phyloP scores from a whole-genome alignment of 2,113 vertebrate species.

The Colossoma macropomum region DNA sequence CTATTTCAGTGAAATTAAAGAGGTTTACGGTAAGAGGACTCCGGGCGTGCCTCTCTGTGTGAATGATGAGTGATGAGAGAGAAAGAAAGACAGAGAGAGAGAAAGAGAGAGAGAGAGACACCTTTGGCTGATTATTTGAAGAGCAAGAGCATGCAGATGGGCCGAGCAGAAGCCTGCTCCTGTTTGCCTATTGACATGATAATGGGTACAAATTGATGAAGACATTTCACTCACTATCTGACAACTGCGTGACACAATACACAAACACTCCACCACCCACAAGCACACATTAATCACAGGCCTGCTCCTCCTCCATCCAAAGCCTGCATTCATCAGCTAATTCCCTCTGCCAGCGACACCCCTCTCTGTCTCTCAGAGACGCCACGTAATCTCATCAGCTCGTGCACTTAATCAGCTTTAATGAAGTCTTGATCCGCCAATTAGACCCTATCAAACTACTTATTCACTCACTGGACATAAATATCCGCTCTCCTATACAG shows the following conservation, averaged over 20 bases:
- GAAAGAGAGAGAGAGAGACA: conserved; percentile 23
- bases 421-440: conserved; percentile 65
- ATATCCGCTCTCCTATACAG: conserved; percentile 38
- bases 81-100: conserved; percentile 26
- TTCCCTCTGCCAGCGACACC: conserved; percentile 51
- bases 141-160: conserved; percentile 60
- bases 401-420: conserved; percentile 60
- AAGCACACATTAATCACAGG: conserved; percentile 76
- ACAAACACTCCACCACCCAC: conserved; percentile 77
- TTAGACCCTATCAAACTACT: conserved; percentile 58
- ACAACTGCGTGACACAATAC: conserved; percentile 73
- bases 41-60: conserved; percentile 34
- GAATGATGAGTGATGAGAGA: conserved; percentile 39
- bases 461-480: conserved; percentile 40
- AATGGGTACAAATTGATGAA: conserved; percentile 82
- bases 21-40: conserved; percentile 63
- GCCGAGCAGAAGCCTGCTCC: conserved; percentile 29
- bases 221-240: conserved; percentile 75
- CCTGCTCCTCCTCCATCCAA: conserved; percentile 56
- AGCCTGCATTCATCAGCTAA: conserved; percentile 63
- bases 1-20: conserved; percentile 65
- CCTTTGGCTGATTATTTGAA: conserved; percentile 41
- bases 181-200: conserved; percentile 77
- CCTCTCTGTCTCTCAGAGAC: conserved; percentile 37
- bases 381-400: conserved; percentile 54